These are phyloP conservation scores for Zapus hudsonius DNA, from an alignment of 2,113 vertebrate genomes.

Conservation along the genomic window DNA sequence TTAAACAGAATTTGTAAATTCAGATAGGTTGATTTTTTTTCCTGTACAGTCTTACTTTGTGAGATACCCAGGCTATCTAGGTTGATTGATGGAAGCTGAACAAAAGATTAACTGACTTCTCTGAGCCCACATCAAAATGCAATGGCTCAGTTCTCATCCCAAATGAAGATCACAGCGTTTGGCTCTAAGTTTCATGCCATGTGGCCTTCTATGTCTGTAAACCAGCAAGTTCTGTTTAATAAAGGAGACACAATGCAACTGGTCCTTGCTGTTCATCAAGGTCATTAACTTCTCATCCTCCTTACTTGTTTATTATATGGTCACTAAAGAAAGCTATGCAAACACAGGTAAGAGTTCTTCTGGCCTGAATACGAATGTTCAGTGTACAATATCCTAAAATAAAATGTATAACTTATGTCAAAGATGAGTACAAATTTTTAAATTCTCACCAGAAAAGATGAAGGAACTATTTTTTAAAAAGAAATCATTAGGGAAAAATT, in stretches of 20 bases:
- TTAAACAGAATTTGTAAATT: conserved; percentile 47
- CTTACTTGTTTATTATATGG: neutral
- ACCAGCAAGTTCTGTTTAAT: neutral
- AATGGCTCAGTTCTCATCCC: conserved; percentile 39
- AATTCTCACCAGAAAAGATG: neutral
- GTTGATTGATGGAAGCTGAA: neutral
- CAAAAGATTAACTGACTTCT: conserved; percentile 44
- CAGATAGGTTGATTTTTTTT: neutral
- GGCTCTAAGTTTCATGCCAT: neutral
- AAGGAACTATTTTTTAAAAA: neutral
- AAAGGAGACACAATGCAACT: neutral
- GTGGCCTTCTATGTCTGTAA: neutral
- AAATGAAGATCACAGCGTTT: neutral
- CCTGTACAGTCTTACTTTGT: neutral
- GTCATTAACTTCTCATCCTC: neutral
- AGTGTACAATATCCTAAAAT: neutral
- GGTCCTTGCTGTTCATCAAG: neutral
- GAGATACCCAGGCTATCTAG: neutral
- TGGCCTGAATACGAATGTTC: neutral
- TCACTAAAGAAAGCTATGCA: neutral
- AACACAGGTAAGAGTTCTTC: neutral
- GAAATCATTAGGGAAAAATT: neutral
- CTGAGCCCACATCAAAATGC: conserved; percentile 2
- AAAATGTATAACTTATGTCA: neutral
- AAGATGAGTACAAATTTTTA: neutral